Conservation (phyloP, 2,888 invertebrate species). For the Macaria liturata region DNA sequence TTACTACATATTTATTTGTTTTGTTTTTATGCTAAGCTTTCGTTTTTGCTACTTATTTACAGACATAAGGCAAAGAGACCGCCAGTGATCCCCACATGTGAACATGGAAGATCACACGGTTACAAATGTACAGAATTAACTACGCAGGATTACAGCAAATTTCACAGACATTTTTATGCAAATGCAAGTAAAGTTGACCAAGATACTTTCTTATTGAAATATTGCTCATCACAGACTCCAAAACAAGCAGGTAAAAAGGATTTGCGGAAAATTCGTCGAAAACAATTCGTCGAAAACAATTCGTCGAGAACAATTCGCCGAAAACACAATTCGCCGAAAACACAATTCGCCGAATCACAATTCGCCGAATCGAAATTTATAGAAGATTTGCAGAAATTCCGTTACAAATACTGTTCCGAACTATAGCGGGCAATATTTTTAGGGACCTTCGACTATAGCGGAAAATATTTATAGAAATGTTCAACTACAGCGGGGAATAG, state of each 20-base stretch:
- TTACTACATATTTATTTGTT: slow-evolving; percentile 9
- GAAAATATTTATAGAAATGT: too few species aligned
- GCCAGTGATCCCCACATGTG: slow-evolving; percentile 19
- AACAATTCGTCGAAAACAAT: too few species aligned
- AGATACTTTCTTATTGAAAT: slow-evolving; percentile 24
- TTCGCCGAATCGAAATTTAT: too few species aligned
- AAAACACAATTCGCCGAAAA: too few species aligned
- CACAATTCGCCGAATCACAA: too few species aligned
- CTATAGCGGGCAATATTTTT: too few species aligned
- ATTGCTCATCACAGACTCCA: slow-evolving; percentile 22
- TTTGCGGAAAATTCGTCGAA: too few species aligned
- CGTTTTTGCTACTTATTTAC: slow-evolving; percentile 5
- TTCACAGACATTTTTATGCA: slow-evolving; percentile 28
- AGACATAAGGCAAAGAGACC: slow-evolving; percentile 13
- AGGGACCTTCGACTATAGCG: too few species aligned
- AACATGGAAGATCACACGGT: slow-evolving; percentile 26
- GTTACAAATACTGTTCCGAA: too few species aligned
- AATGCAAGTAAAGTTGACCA: slow-evolving; percentile 23
- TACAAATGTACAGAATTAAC: slow-evolving; percentile 27
- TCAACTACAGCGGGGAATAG: too few species aligned
- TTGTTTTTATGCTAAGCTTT: slow-evolving; percentile 1
- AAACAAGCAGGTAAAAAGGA: slow-evolving; percentile 20
- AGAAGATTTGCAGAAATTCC: too few species aligned
- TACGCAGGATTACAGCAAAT: slow-evolving; percentile 26
- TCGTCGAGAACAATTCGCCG: too few species aligned